Evolutionary conservation across 1,140 invertebrate species (phyloP).

Genomic region (Zaprionus nigranus): DNA sequence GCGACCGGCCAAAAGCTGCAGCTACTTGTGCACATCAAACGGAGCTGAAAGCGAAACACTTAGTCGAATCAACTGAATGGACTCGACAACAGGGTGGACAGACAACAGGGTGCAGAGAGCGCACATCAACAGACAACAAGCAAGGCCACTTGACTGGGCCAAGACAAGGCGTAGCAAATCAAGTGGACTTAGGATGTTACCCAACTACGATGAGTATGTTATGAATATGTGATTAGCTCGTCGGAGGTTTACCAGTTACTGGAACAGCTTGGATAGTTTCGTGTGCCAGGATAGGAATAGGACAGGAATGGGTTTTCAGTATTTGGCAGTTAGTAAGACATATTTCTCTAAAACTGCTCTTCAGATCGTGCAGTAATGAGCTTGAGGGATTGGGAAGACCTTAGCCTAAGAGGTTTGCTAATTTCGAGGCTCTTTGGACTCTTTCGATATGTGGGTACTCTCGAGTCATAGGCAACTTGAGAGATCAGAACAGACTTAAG

Average conservation of each 20-base stretch:
- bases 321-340: no score
- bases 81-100: conserved; percentile 36
- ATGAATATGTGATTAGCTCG: not conserved
- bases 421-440: no score
- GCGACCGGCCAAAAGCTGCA: conserved; percentile 48
- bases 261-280: no score
- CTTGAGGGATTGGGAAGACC: no score
- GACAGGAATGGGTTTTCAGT: no score
- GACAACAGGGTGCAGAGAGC: conserved; percentile 6
- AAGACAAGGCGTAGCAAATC: conserved; percentile 3
- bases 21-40: conserved; percentile 64
- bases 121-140: conserved; percentile 6
- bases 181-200: not conserved
- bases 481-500: no score
- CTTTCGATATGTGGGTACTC: no score
- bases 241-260: not conserved
- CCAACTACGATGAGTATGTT: not conserved
- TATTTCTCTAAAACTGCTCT: no score
- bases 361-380: no score
- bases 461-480: no score
- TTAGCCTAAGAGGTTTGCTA: no score
- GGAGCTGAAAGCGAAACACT: conserved; percentile 77
- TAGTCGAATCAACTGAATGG: conserved; percentile 53
- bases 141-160: conserved; percentile 8
- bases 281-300: no score